Evolutionary conservation across 2,888 invertebrate species (phyloP).

Genomic region (Suillia variegata): DNA sequence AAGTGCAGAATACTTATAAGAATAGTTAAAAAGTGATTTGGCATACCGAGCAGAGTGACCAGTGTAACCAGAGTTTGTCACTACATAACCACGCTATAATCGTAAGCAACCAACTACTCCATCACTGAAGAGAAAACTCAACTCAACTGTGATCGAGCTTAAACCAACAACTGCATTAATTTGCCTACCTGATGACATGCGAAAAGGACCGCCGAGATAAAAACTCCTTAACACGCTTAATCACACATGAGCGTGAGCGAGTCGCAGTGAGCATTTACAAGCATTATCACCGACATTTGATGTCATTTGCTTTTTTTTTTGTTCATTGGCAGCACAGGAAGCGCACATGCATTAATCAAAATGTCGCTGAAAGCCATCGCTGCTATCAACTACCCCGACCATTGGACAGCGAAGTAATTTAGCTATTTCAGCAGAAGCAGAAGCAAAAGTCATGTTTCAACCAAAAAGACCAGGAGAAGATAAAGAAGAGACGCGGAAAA

Average conservation of each 20-base stretch:
- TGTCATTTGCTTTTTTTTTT: neutral
- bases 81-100: too few relatives aligned
- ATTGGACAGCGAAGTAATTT: neutral
- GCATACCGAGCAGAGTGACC: too few relatives aligned
- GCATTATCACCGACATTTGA: too few relatives aligned
- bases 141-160: too few relatives aligned
- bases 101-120: too few relatives aligned
- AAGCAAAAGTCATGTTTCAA: neutral
- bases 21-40: too few relatives aligned
- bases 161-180: neutral
- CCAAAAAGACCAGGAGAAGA: neutral
- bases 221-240: neutral
- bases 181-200: neutral
- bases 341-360: slow-evolving; percentile 1
- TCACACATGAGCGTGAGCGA: too few relatives aligned
- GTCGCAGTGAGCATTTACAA: too few relatives aligned
- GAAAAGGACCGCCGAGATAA: neutral
- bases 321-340: neutral
- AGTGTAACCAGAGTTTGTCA: too few relatives aligned
- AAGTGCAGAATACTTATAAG: too few relatives aligned
- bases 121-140: too few relatives aligned
- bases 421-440: neutral
- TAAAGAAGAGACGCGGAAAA: too few relatives aligned
- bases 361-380: neutral
- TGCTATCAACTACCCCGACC: neutral